Percentiles rank a stretch among this genome's conserved stretches.
phyloP scores from a whole-genome alignment of 2,113 vertebrate species.

The Willisornis vidua region DNA sequence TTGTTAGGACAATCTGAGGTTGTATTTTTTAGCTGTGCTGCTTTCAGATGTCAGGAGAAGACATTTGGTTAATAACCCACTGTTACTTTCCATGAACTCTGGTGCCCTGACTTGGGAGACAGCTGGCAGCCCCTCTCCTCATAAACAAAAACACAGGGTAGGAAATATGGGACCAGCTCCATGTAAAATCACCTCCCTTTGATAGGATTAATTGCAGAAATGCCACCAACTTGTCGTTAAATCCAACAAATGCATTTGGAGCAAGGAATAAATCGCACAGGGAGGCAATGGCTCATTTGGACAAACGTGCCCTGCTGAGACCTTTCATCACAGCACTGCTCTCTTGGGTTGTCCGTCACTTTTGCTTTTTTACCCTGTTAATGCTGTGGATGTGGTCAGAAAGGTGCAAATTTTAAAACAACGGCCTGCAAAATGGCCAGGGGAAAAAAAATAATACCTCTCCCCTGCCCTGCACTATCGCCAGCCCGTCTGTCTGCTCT shows the following conservation, averaged over 20 bases:
- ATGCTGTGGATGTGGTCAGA: neutral
- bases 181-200: constrained; percentile 11
- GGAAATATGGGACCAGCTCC: neutral
- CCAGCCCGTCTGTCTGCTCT: neutral
- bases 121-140: neutral
- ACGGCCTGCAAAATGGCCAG: neutral
- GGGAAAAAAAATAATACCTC: neutral
- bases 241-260: constrained; percentile 43
- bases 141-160: constrained; percentile 9
- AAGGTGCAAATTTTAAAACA: constrained; percentile 32
- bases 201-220: constrained; percentile 58
- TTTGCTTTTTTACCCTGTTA: constrained; percentile 7
- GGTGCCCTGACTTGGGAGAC: neutral
- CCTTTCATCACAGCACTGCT: constrained; percentile 10
- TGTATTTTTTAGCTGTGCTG: constrained; percentile 25
- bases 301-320: neutral
- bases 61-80: neutral
- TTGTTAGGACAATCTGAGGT: constrained; percentile 36
- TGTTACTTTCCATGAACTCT: neutral
- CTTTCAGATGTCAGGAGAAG: constrained; percentile 12
- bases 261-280: constrained; percentile 17
- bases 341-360: neutral
- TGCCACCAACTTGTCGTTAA: constrained; percentile 51
- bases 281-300: neutral
- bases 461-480: neutral